A percentile compares a stretch with the other conserved stretches of the same genome.
Evolutionary conservation across 2,113 vertebrate genomes (phyloP).

Genomic region (Marmota monax): DNA sequence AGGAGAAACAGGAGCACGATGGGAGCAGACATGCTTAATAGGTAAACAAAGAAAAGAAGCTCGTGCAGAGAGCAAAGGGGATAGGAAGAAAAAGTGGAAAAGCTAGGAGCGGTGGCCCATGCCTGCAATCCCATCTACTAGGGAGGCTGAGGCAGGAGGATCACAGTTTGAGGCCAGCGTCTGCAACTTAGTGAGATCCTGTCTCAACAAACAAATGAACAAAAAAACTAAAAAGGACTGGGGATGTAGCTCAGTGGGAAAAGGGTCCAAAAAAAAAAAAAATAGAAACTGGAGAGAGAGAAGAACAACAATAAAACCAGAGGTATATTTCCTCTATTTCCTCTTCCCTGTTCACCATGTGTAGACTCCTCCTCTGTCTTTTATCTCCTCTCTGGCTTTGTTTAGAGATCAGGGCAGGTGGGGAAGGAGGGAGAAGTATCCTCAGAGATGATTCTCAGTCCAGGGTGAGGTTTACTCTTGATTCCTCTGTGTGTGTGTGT

Average conservation of each 20-base stretch:
- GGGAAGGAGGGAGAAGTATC: too few species aligned
- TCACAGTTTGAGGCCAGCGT: too few species aligned
- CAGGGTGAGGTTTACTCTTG: not conserved
- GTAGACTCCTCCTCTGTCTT: not conserved
- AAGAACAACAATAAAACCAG: not conserved
- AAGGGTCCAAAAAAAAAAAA: too few species aligned
- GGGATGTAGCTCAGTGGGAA: too few species aligned
- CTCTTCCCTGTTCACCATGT: accelerated
- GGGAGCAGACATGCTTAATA: not conserved
- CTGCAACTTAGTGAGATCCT: too few species aligned
- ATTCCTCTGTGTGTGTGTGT: not conserved
- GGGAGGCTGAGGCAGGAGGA: too few species aligned
- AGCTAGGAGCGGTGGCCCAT: too few species aligned
- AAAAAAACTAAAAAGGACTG: too few species aligned
- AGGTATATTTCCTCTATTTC: accelerated
- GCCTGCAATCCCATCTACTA: too few species aligned
- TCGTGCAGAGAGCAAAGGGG: not conserved
- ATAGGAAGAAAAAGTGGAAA: not conserved
- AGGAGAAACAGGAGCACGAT: not conserved
- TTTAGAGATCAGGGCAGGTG: not conserved
- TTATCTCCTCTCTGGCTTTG: not conserved
- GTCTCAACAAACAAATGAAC: too few species aligned
- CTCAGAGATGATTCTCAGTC: not conserved
- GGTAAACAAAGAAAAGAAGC: not conserved
- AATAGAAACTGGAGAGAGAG: not conserved